Evolutionary conservation across 2,888 invertebrate genomes (phyloP), one percentile per base, ranked within the genome.

Genomic region (Drosophila nigricruria): DNA sequence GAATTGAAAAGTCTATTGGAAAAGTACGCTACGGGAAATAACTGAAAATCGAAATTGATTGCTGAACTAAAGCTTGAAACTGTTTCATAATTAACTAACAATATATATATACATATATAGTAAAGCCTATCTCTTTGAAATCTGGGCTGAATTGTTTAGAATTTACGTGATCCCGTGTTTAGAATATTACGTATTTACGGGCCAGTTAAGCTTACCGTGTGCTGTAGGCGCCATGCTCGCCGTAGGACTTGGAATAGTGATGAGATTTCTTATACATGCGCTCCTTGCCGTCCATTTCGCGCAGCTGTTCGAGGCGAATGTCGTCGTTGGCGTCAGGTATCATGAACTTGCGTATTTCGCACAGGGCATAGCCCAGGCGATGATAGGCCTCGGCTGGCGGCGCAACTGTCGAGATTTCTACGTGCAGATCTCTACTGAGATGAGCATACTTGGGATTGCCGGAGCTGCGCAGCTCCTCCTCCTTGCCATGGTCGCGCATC

Each of bases 401-500:
- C 14, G 97, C 97, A 88, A 97, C 97, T 5, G 97, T 97, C 78
- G 97, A 97, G 87, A 98, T 97, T 93, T 98, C 97, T 4, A 98
- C 96, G 93, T 98, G 98, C 23, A 98, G 94, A 89, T 98, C 98
- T 81, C 98, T 97, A 82, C 96, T 96, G 38, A 98, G 94, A 92
- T 98, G 98, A 8, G 97, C 96, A 93, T 97, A 98, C 93, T 98
- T 98, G 2, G 97, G 97, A 92, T 98, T 98, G 0, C 97, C 97
- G 49, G 97, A 97, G 32, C 96, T 95, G 18, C 98, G 94, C 5
- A 97, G 94, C 90, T 98, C 98, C 92, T 98, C 97, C 92, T 98
- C 98, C 96, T 98, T 98, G 88, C 96, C 96, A 86, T 97, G 95
- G 91, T 98, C 98, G 90, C 97, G 96, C 97, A 98, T 98, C 2